Conservation (phyloP, 1,140 invertebrate genomes). For the Dolichoris vasculosae region DNA sequence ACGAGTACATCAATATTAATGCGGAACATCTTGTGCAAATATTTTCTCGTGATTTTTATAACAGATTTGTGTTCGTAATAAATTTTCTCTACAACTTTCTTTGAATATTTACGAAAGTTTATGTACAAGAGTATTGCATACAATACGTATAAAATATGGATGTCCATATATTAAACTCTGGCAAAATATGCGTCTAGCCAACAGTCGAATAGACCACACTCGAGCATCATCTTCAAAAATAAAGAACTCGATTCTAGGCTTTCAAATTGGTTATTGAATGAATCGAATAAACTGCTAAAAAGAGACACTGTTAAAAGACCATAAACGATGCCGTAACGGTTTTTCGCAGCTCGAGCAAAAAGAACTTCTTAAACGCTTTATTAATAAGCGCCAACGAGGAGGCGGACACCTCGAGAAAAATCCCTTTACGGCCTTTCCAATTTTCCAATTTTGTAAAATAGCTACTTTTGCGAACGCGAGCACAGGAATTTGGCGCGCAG, state of each 20-base stretch:
- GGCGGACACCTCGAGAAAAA: too few relatives aligned
- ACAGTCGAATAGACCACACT: not conserved
- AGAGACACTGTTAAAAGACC: too few relatives aligned
- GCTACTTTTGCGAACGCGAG: constrained; percentile 6
- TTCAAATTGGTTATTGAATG: too few relatives aligned
- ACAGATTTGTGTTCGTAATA: not conserved
- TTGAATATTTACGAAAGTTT: not conserved
- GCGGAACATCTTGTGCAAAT: not conserved
- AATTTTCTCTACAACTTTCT: not conserved
- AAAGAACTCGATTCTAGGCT: too few relatives aligned
- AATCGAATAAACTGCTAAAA: too few relatives aligned
- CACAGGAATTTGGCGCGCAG: not conserved
- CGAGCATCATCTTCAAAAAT: too few relatives aligned
- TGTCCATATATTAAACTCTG: not conserved
- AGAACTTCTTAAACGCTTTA: too few relatives aligned
- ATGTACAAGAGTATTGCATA: not conserved
- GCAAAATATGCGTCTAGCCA: not conserved
- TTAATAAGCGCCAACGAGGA: too few relatives aligned
- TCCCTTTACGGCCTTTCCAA: not conserved
- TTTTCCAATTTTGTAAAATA: constrained; percentile 37
- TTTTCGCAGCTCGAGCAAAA: too few relatives aligned
- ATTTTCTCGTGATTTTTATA: not conserved
- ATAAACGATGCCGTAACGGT: too few relatives aligned
- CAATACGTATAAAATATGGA: not conserved
- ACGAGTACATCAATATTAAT: not conserved